Conservation (phyloP, 2,888 invertebrate species). For the Cephus spinipes region DNA sequence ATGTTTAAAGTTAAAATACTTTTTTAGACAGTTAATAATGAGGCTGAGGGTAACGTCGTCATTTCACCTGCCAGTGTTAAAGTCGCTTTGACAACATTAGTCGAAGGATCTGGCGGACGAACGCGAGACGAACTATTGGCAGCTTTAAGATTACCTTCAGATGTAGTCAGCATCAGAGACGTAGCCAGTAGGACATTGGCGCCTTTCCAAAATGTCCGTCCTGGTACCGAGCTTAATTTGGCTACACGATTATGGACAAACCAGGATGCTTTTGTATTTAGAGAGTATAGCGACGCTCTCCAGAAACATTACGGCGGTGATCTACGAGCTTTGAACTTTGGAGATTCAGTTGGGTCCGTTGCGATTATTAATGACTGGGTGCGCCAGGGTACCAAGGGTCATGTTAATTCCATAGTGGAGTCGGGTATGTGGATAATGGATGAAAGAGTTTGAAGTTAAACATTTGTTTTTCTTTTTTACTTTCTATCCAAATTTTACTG, state of each 20-base stretch:
- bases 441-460: slow-evolving; percentile 3
- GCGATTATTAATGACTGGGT: slow-evolving; percentile 74
- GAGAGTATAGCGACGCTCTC: slow-evolving; percentile 67
- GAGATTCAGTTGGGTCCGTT: slow-evolving; percentile 63
- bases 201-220: slow-evolving; percentile 52
- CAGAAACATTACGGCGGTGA: slow-evolving; percentile 69
- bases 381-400: slow-evolving; percentile 69
- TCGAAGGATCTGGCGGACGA: slow-evolving; percentile 72
- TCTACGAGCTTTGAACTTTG: slow-evolving; percentile 69
- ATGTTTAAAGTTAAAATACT: slow-evolving; percentile 14
- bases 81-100: slow-evolving; percentile 72
- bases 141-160: slow-evolving; percentile 70
- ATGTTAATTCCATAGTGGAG: slow-evolving; percentile 70
- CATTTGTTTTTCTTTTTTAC: slow-evolving; percentile 12
- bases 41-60: slow-evolving; percentile 70
- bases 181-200: slow-evolving; percentile 39
- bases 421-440: slow-evolving; percentile 62
- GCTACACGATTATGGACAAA: slow-evolving; percentile 52
- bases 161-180: slow-evolving; percentile 46
- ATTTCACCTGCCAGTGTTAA: slow-evolving; percentile 78
- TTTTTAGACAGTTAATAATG: slow-evolving; percentile 37
- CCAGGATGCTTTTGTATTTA: slow-evolving; percentile 41
- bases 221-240: slow-evolving; percentile 43
- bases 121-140: slow-evolving; percentile 72
- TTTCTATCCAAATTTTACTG: not conserved